Conservation (phyloP, 2,113 vertebrate genomes). For the Condylura cristata region DNA sequence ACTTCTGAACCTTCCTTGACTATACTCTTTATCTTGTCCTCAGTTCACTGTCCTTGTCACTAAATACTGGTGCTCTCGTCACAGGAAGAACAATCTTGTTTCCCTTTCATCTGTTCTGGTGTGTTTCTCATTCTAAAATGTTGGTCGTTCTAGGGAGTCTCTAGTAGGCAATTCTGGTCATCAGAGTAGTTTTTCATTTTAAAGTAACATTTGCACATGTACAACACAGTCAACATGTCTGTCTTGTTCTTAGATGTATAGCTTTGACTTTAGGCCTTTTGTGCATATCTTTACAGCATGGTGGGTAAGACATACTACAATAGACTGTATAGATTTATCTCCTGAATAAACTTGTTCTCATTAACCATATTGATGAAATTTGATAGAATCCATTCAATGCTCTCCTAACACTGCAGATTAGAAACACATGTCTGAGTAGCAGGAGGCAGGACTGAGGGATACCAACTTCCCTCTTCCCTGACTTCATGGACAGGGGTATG, state of each 20-base stretch:
- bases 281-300: background rate
- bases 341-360: constrained; percentile 63
- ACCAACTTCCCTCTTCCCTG: background rate
- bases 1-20: background rate
- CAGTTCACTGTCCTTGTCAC: background rate
- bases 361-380: background rate
- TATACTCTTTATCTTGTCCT: background rate
- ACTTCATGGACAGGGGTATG: background rate
- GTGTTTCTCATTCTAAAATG: background rate
- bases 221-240: background rate
- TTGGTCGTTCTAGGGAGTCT: background rate
- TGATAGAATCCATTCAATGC: background rate
- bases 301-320: background rate
- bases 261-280: background rate
- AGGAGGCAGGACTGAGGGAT: background rate
- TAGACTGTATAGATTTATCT: background rate
- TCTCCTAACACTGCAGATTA: background rate
- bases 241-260: background rate
- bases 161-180: background rate
- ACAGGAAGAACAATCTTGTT: background rate
- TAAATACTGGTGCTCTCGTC: background rate
- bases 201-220: background rate
- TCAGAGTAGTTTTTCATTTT: background rate
- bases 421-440: background rate
- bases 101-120: background rate